Conservation (phyloP, 1,140 invertebrate species). For the Delia radicum region DNA sequence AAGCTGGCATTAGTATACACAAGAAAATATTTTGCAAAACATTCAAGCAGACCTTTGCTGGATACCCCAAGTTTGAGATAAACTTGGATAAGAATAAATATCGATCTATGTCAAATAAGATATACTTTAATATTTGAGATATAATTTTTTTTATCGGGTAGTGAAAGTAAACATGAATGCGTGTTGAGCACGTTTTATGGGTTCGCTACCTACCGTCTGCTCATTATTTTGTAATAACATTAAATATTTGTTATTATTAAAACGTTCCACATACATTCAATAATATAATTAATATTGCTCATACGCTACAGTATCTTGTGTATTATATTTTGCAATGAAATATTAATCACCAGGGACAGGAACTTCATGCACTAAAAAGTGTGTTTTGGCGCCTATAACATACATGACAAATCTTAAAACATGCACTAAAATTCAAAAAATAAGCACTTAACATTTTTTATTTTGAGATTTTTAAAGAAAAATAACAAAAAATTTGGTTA, state of each 20-base stretch:
- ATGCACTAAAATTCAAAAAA: neutral
- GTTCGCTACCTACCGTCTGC: neutral
- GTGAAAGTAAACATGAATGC: neutral
- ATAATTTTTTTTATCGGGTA: neutral
- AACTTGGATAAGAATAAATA: neutral
- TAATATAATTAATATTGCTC: neutral
- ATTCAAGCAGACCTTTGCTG: neutral
- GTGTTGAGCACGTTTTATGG: neutral
- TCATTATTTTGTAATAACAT: constrained; percentile 5
- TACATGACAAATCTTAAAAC: too few relatives aligned
- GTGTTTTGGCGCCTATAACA: too few relatives aligned
- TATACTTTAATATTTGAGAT: neutral
- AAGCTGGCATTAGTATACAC: too few relatives aligned
- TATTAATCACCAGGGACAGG: neutral
- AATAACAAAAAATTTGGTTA: too few relatives aligned
- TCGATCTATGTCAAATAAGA: too few relatives aligned
- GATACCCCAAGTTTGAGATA: neutral
- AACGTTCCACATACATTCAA: neutral
- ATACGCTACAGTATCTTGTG: too few relatives aligned
- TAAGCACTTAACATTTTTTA: neutral
- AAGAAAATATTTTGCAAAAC: neutral
- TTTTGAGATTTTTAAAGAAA: too few relatives aligned
- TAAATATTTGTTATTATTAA: constrained; percentile 22
- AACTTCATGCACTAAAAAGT: neutral
- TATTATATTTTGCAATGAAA: neutral